These are phyloP conservation scores for Oryzias dopingdopingensis DNA, from an alignment of 2,797 vertebrate genomes.

Conservation along the genomic window DNA sequence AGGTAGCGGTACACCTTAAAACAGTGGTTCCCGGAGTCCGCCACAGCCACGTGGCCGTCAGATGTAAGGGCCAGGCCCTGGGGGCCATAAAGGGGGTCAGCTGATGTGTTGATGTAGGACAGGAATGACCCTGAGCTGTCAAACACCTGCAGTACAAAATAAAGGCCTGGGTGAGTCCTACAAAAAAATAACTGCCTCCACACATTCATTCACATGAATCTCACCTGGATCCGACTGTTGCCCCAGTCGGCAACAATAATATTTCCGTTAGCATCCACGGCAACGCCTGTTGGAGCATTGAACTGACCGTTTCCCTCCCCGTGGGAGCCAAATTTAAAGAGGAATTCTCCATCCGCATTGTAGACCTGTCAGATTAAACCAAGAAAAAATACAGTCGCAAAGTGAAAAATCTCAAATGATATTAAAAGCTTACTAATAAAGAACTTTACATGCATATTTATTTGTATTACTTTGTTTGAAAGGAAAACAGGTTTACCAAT, in stretches of 20 bases:
- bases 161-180: not conserved
- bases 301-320: conserved; percentile 97
- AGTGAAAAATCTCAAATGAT: no score
- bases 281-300: conserved; percentile 93
- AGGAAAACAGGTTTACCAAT: no score
- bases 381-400: not conserved
- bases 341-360: conserved; percentile 93
- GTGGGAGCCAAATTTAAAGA: conserved; percentile 96
- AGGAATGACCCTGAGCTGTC: conserved; percentile 96
- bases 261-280: conserved; percentile 92
- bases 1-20: conserved; percentile 98
- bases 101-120: conserved; percentile 96
- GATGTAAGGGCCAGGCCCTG: conserved; percentile 95
- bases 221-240: conserved; percentile 96
- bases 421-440: no score
- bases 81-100: conserved; percentile 92
- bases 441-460: no score
- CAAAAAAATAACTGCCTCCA: not conserved
- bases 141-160: conserved; percentile 81
- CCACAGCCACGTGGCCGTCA: conserved; percentile 94
- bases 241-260: conserved; percentile 98
- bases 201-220: not conserved
- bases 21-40: conserved; percentile 97
- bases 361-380: conserved; percentile 81
- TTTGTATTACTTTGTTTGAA: no score